phyloP scores from a whole-genome alignment of 2,797 vertebrate species.

The Danio jaintianensis region DNA sequence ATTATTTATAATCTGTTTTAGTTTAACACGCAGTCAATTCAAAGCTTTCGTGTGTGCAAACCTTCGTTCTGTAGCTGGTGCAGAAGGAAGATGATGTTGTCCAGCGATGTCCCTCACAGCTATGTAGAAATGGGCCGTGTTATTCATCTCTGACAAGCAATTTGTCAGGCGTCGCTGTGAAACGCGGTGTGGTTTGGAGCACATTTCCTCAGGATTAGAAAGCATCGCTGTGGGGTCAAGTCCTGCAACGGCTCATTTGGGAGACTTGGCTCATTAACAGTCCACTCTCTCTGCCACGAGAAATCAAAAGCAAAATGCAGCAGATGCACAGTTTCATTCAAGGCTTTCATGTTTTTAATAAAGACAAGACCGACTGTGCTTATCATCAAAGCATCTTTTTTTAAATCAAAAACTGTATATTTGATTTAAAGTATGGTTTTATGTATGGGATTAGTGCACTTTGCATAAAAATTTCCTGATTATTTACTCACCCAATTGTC shows the following conservation, averaged over 20 bases:
- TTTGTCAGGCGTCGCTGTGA: conserved; percentile 17
- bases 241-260: conserved; percentile 60
- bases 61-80: neutral
- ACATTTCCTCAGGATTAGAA: conserved; percentile 56
- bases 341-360: neutral
- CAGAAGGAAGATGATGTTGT: conserved; percentile 13
- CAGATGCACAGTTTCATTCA: neutral
- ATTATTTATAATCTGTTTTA: conserved; percentile 42
- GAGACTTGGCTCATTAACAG: conserved; percentile 60
- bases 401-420: too few relatives aligned
- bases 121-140: conserved; percentile 30
- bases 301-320: neutral
- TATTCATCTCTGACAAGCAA: conserved; percentile 46
- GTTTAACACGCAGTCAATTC: conserved; percentile 29
- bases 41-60: neutral
- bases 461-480: too few relatives aligned
- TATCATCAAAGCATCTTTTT: neutral
- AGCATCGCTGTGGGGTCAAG: conserved; percentile 21
- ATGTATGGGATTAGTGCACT: too few relatives aligned
- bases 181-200: conserved; percentile 46
- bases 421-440: too few relatives aligned
- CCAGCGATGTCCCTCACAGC: neutral
- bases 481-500: too few relatives aligned
- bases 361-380: neutral
- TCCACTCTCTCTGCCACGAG: conserved; percentile 16